These are phyloP conservation scores for Mesitornis unicolor DNA, from an alignment of 2,113 vertebrate species.

Conservation along the genomic window DNA sequence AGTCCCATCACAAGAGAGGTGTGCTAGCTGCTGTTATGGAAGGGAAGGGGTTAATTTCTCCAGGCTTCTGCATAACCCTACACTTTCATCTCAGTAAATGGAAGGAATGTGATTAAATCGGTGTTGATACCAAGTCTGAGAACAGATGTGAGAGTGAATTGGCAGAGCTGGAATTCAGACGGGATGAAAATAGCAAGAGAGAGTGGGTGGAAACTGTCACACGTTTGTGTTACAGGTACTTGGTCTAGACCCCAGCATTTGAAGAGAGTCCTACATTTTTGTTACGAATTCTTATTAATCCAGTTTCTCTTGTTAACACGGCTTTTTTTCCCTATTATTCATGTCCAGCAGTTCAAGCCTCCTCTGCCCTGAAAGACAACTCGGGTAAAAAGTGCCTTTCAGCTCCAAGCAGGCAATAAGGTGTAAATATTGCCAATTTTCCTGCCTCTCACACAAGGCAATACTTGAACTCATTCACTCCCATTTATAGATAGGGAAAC, in stretches of 20 bases:
- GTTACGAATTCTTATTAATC: background rate
- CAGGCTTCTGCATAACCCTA: background rate
- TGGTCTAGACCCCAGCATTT: conserved; percentile 25
- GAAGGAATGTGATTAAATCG: conserved; percentile 41
- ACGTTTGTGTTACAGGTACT: conserved; percentile 48
- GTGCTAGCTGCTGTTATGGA: background rate
- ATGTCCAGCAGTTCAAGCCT: background rate
- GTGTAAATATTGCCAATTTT: background rate
- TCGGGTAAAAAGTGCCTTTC: background rate
- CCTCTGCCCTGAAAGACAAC: background rate
- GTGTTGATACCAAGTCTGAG: conserved; percentile 26
- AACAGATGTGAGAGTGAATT: conserved; percentile 56
- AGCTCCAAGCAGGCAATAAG: background rate
- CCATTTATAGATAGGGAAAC: background rate
- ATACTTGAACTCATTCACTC: background rate
- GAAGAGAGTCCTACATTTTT: background rate
- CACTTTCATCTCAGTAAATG: conserved; percentile 19
- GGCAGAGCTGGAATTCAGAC: conserved; percentile 25
- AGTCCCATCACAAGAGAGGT: rapidly evolving
- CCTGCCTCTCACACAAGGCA: background rate
- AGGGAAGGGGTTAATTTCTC: conserved; percentile 17
- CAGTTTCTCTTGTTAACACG: background rate
- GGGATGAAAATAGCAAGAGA: conserved; percentile 44
- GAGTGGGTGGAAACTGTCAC: conserved; percentile 27
- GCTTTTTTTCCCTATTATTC: background rate